Conservation (phyloP, 2,888 invertebrate species). For the Augiades crinisus region DNA sequence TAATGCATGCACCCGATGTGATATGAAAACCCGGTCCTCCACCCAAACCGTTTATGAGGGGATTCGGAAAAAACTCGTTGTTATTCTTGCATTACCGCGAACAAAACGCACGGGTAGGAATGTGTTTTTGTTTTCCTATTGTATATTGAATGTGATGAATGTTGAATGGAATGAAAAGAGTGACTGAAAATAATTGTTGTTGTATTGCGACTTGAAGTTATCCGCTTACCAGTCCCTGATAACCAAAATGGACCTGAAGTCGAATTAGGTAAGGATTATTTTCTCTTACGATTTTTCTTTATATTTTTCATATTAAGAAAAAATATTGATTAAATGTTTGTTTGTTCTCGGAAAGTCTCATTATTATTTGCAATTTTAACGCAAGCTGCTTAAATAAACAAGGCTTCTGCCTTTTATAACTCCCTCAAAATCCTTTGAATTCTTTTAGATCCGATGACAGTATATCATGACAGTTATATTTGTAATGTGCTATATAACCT, state of each 20-base stretch:
- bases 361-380: too few species aligned
- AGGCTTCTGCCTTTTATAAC: too few species aligned
- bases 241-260: not conserved
- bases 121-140: conserved; percentile 53
- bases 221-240: not conserved
- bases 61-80: conserved; percentile 47
- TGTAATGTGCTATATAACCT: too few species aligned
- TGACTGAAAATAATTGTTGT: conserved; percentile 19
- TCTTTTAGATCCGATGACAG: too few species aligned
- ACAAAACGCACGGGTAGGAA: conserved; percentile 53
- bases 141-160: conserved; percentile 41
- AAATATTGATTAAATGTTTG: too few species aligned
- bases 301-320: too few species aligned
- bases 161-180: conserved; percentile 31
- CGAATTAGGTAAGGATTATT: too few species aligned
- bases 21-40: conserved; percentile 49
- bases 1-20: conserved; percentile 48
- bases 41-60: conserved; percentile 55
- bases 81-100: conserved; percentile 61
- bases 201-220: not conserved
- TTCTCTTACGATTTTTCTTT: too few species aligned
- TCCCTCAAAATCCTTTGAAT: too few species aligned
- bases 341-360: too few species aligned
- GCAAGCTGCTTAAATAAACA: too few species aligned
- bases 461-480: too few species aligned